These are phyloP conservation scores for Fistularia tabacaria DNA, from an alignment of 2,797 vertebrate genomes.

Conservation along the genomic window DNA sequence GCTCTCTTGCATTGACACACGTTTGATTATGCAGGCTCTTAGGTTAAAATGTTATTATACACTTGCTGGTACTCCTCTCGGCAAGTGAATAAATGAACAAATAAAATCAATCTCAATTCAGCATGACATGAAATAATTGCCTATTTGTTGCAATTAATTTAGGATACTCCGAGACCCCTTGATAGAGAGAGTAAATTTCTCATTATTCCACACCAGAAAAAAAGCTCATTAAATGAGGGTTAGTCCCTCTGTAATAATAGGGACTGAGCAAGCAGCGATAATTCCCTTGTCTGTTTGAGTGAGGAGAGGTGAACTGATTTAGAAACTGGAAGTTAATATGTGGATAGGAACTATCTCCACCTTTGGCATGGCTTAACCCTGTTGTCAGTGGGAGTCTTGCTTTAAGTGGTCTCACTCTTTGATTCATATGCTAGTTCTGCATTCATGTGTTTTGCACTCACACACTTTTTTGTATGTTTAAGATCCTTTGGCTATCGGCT, in stretches of 20 bases:
- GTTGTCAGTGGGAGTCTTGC: too few relatives aligned
- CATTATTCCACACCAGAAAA: constrained; percentile 47
- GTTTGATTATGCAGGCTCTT: constrained; percentile 48
- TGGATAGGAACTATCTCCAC: constrained; percentile 9
- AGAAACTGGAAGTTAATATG: constrained; percentile 24
- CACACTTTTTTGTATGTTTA: constrained; percentile 14
- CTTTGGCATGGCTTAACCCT: constrained; percentile 1
- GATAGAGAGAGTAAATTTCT: constrained; percentile 57
- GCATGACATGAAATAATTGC: constrained; percentile 57
- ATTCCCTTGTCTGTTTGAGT: constrained; percentile 26
- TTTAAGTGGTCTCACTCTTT: too few relatives aligned
- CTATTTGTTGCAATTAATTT: constrained; percentile 68
- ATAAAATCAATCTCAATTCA: constrained; percentile 59
- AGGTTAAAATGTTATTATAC: constrained; percentile 45
- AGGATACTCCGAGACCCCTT: constrained; percentile 39
- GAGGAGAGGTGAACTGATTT: constrained; percentile 23
- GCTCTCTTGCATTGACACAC: constrained; percentile 22
- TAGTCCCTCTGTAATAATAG: constrained; percentile 34
- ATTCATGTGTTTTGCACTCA: constrained; percentile 1
- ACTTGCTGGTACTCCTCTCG: constrained; percentile 31
- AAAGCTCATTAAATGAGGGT: constrained; percentile 45
- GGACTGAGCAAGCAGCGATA: constrained; percentile 26
- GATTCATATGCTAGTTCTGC: too few relatives aligned
- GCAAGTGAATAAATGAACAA: constrained; percentile 47
- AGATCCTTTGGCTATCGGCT: constrained; percentile 25